These are phyloP conservation scores for Morpho helenor DNA, from an alignment of 2,888 invertebrate genomes.

Conservation along the genomic window DNA sequence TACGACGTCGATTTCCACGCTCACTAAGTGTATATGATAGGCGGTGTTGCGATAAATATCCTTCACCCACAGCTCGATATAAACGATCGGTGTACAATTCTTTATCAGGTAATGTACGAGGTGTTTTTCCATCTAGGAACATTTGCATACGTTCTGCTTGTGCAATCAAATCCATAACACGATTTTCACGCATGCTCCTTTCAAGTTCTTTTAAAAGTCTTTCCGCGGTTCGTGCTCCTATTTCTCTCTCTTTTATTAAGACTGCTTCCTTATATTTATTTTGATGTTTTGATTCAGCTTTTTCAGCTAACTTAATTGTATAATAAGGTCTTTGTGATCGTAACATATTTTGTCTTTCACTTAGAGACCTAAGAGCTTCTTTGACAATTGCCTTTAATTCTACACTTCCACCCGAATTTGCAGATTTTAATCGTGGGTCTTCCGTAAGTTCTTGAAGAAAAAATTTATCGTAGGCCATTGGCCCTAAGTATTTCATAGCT, in stretches of 20 bases:
- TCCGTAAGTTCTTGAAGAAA: slow-evolving; percentile 56
- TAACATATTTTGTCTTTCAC: slow-evolving; percentile 65
- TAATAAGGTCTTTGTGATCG: slow-evolving; percentile 68
- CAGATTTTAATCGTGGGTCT: slow-evolving; percentile 57
- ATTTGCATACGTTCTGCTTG: slow-evolving; percentile 69
- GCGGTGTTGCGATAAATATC: slow-evolving; percentile 60
- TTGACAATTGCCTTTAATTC: slow-evolving; percentile 45
- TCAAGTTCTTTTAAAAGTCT: slow-evolving; percentile 55
- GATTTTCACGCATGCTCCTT: slow-evolving; percentile 50
- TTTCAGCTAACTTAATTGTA: slow-evolving; percentile 62
- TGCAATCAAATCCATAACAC: slow-evolving; percentile 60
- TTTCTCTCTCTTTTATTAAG: slow-evolving; percentile 56
- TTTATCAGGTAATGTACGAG: slow-evolving; percentile 63
- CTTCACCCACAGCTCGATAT: slow-evolving; percentile 66
- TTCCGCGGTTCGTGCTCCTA: slow-evolving; percentile 58
- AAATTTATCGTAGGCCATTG: slow-evolving; percentile 73
- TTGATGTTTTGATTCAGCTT: slow-evolving; percentile 61
- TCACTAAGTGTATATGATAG: slow-evolving; percentile 67
- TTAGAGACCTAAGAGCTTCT: slow-evolving; percentile 57
- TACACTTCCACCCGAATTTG: slow-evolving; percentile 54
- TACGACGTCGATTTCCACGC: slow-evolving; percentile 63
- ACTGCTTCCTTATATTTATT: slow-evolving; percentile 57
- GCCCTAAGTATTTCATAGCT: slow-evolving; percentile 71
- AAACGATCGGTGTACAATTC: slow-evolving; percentile 61
- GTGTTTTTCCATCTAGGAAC: slow-evolving; percentile 62